A percentile compares a stretch with the other conserved stretches of the same genome.
These are phyloP conservation scores for Eptatretus burgeri DNA, from an alignment of 2,113 vertebrate genomes.

Conservation along the genomic window DNA sequence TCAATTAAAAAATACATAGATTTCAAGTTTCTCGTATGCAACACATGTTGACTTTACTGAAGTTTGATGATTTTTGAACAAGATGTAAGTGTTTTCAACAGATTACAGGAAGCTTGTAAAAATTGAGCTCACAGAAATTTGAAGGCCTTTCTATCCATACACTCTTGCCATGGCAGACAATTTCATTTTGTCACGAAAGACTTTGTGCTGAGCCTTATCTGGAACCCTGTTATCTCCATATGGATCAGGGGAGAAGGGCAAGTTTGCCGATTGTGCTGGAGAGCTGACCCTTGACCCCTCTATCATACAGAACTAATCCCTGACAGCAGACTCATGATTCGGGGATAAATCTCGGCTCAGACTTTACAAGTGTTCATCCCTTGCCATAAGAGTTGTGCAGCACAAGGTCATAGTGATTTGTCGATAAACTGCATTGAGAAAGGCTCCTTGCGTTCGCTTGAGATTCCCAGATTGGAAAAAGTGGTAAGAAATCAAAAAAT, in stretches of 20 bases:
- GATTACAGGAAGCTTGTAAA: too few species aligned
- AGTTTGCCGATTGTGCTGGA: background rate
- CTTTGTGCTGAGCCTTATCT: background rate
- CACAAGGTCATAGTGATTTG: constrained; percentile 5
- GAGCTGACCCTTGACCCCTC: background rate
- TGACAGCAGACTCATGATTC: background rate
- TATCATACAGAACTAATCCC: background rate
- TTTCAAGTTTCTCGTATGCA: too few species aligned
- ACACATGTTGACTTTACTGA: too few species aligned
- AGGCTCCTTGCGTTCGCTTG: background rate
- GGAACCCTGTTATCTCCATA: constrained; percentile 1
- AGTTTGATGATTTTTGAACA: too few species aligned
- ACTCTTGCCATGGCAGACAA: too few species aligned
- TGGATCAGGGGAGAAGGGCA: background rate
- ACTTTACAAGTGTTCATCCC: background rate
- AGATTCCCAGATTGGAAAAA: background rate
- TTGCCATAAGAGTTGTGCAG: background rate
- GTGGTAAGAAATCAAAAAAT: too few species aligned
- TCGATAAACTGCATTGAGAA: constrained; percentile 6
- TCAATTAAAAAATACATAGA: too few species aligned
- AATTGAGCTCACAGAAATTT: too few species aligned
- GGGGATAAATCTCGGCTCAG: constrained; percentile 1
- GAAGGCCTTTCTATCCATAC: too few species aligned
- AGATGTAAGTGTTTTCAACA: too few species aligned
- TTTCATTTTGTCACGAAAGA: too few species aligned